Conservation (phyloP, 2,888 invertebrate species). For the Hemaris fuciformis region DNA sequence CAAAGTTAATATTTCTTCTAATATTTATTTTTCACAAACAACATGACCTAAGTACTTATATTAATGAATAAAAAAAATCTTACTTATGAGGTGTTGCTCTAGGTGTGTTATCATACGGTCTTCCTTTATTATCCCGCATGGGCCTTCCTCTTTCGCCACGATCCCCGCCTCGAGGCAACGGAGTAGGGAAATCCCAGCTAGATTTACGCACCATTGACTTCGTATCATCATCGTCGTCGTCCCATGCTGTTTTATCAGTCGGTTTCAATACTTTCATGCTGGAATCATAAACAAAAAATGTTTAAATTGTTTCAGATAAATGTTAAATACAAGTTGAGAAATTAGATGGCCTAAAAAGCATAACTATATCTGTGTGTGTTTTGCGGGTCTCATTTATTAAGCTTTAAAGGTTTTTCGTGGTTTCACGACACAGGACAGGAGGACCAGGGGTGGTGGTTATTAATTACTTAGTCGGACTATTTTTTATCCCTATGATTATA, state of each 20-base stretch:
- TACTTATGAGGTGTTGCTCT: constrained; percentile 93
- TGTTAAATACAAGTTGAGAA: too few relatives aligned
- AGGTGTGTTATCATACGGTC: constrained; percentile 85
- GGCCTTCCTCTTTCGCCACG: constrained; percentile 53
- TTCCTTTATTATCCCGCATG: constrained; percentile 62
- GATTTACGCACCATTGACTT: constrained; percentile 85
- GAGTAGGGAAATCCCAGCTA: constrained; percentile 97
- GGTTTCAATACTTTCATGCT: constrained; percentile 77
- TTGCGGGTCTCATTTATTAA: too few relatives aligned
- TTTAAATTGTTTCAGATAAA: not conserved
- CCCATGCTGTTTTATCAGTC: constrained; percentile 87
- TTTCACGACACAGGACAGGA: too few relatives aligned
- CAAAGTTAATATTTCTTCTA: too few relatives aligned
- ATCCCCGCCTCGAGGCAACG: constrained; percentile 79
- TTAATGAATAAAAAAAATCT: constrained; percentile 31
- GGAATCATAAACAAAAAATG: constrained; percentile 26
- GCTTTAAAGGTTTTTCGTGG: too few relatives aligned
- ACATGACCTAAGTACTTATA: too few relatives aligned
- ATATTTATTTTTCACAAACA: too few relatives aligned
- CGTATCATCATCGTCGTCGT: constrained; percentile 88
- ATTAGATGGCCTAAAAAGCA: too few relatives aligned
- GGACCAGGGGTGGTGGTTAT: too few relatives aligned
- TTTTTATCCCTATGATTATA: too few relatives aligned
- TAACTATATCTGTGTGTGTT: too few relatives aligned
- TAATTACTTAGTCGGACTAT: too few relatives aligned